Evolutionary conservation across 2,888 invertebrate species (phyloP).

Genomic region (Zhengitettix transpicula): DNA sequence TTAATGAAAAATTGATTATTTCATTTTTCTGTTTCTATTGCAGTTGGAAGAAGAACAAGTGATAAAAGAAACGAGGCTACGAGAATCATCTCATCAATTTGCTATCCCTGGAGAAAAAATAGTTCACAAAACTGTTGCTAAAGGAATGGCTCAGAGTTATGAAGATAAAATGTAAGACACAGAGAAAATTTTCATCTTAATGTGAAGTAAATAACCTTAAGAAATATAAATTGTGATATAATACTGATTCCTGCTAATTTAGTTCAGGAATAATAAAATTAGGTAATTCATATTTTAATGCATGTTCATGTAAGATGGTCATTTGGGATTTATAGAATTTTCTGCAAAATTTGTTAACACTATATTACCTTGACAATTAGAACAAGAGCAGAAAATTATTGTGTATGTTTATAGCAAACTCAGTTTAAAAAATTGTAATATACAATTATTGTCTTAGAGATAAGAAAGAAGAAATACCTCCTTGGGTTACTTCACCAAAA

Average conservation of each 20-base stretch:
- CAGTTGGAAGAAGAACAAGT: conserved; percentile 68
- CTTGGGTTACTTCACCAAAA: not conserved
- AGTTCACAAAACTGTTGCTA: conserved; percentile 55
- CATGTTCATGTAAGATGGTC: no score
- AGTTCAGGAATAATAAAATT: no score
- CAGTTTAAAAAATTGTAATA: no score
- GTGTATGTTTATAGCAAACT: no score
- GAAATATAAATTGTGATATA: no score
- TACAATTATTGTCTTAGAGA: not conserved
- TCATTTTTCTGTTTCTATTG: not conserved
- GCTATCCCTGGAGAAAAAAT: conserved; percentile 73
- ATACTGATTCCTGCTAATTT: no score
- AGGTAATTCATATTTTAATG: no score
- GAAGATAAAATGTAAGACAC: conserved; percentile 68
- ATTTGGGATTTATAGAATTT: no score
- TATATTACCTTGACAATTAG: no score
- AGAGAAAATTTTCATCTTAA: no score
- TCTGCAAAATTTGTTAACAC: no score
- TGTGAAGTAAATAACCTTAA: not conserved
- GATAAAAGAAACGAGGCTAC: conserved; percentile 58
- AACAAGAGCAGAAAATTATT: no score
- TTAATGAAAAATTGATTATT: not conserved
- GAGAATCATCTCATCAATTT: conserved; percentile 65
- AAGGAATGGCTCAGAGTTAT: conserved; percentile 77
- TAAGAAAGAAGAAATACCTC: not conserved